Evolutionary conservation across 2,113 vertebrate species (phyloP).

Genomic region (Uropsilus gracilis): DNA sequence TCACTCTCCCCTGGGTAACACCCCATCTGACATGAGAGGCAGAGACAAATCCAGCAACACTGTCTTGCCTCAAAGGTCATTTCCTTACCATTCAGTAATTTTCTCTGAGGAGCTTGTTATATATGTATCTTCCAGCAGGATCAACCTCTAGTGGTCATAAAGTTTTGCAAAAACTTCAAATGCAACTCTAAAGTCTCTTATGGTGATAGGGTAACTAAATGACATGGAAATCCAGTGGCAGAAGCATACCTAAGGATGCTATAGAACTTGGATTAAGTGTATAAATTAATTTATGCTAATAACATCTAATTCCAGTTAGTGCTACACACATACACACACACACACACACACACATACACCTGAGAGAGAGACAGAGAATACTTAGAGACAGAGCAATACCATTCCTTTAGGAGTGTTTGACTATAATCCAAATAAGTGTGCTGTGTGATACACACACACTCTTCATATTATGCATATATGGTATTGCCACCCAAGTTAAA

Average conservation of each 20-base stretch:
- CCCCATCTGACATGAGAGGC: background rate
- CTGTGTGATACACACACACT: background rate
- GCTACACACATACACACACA: background rate
- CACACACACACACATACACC: background rate
- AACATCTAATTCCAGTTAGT: background rate
- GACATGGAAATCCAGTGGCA: background rate
- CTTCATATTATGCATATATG: background rate
- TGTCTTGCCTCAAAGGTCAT: background rate
- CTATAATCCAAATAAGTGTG: constrained; percentile 42
- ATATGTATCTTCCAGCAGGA: background rate
- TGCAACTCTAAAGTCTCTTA: background rate
- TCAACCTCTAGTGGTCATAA: background rate
- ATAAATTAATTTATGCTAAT: constrained; percentile 11
- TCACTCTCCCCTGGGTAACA: background rate
- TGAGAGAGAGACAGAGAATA: background rate
- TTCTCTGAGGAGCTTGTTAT: background rate
- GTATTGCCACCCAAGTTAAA: constrained; percentile 63
- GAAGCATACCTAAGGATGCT: background rate
- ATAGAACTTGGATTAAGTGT: background rate
- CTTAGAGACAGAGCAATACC: background rate
- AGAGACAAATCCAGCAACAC: background rate
- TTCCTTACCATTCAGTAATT: background rate
- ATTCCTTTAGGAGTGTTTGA: constrained; percentile 53
- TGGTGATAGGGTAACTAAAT: background rate
- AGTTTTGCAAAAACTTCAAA: background rate